Conservation (phyloP, 1,140 invertebrate species). For the Temnothorax curvispinosus region DNA sequence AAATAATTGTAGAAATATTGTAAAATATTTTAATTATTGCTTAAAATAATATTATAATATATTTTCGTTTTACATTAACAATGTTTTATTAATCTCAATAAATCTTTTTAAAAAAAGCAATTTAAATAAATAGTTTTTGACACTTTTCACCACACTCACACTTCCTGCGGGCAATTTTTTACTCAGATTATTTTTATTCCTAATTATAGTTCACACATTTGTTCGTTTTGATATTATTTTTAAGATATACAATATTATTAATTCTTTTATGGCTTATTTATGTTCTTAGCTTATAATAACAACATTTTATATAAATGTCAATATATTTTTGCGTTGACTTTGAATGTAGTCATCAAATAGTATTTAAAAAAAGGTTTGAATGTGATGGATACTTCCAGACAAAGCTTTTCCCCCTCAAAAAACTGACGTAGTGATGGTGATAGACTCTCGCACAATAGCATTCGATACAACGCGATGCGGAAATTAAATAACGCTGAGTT, state of each 20-base stretch:
- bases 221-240: not conserved
- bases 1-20: not conserved
- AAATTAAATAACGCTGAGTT: constrained; percentile 49
- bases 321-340: not conserved
- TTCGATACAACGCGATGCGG: not conserved
- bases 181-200: not conserved
- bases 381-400: constrained; percentile 9
- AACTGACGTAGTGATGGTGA: not conserved
- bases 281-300: not conserved
- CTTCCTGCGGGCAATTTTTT: not conserved
- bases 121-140: not conserved
- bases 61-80: not conserved
- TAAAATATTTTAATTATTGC: not conserved
- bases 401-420: not conserved
- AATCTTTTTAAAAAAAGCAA: not conserved
- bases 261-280: not conserved
- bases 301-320: not conserved
- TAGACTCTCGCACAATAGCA: not conserved
- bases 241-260: not conserved
- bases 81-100: not conserved
- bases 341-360: not conserved
- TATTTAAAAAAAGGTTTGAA: not conserved
- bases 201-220: not conserved
- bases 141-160: not conserved
- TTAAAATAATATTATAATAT: not conserved